Evolutionary conservation across 2,797 vertebrate species (phyloP), one percentile per base, ranked within the genome.

Genomic region (Pagetopsis macropterus): DNA sequence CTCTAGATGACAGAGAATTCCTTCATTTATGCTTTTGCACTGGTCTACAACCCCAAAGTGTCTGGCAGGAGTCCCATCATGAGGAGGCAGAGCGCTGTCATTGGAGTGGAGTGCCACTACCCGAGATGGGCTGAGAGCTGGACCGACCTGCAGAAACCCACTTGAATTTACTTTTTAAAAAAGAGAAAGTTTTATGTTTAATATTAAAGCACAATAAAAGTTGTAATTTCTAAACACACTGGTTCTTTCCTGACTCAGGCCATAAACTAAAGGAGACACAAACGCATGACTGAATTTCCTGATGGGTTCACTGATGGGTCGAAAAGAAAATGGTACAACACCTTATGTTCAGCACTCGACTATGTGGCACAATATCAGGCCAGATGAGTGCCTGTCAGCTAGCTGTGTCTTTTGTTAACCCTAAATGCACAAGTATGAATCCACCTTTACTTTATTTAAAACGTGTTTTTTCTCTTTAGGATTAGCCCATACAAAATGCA

Each of bases 61-160:
- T 48, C 33, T 0, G 58, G 23, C 61, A 54, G 10, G 1, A 63
- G 52, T 0, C 31, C 3, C 41, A 87, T 91, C 43, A 51, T 40
- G 0, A 74, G 88, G 75, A 79, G 55, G 46, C 75, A 76, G 58
- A 33, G 60, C 1, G 46, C 61, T 1, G 70, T 62, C 37, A 63
- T 89, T 1, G 62, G 63, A 12, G 64, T 89, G 1, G 76, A 89
- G 62, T 91, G 89, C 67, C 88, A 84, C 75, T 89, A 89, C 37
- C 68, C 11, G 2, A 70, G 59, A 40, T 78, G 62, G 83, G 11
- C 1, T 8, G 1, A 31, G 13, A 13, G 19, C 43, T 63, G 14
- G 37, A 43, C 62, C 33, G 5, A 17, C 44, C 41, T 51, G 13
- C 9, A 23, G 31, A 50, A 14, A 68, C 9, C 19, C 3, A 21